These are phyloP conservation scores for Plestiodon gilberti DNA, from an alignment of 2,113 vertebrate genomes.

Conservation along the genomic window DNA sequence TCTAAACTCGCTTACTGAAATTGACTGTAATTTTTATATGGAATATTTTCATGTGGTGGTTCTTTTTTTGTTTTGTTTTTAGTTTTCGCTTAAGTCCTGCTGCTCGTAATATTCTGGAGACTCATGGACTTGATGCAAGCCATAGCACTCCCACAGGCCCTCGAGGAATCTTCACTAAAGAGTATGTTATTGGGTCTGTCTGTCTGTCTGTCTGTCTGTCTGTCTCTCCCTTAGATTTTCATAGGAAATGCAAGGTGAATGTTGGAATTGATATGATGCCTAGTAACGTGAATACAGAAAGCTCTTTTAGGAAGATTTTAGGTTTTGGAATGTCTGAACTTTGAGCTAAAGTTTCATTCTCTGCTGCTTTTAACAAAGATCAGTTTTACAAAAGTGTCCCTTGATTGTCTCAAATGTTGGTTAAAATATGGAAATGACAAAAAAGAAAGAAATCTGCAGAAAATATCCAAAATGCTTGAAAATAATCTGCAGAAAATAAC, in stretches of 20 bases:
- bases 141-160: constrained; percentile 84
- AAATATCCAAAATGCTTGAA: too few relatives aligned
- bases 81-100: constrained; percentile 94
- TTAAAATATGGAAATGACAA: not conserved
- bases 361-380: not conserved
- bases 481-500: too few relatives aligned
- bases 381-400: not conserved
- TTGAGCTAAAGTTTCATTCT: not conserved
- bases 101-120: constrained; percentile 91
- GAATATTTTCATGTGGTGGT: not conserved
- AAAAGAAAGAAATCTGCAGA: too few relatives aligned
- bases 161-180: constrained; percentile 93
- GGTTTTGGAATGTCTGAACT: not conserved
- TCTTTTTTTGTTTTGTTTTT: constrained; percentile 26
- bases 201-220: not conserved
- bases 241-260: not conserved
- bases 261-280: not conserved
- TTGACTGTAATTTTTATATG: not conserved
- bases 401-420: not conserved
- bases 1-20: not conserved
- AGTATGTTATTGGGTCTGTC: constrained; percentile 78
- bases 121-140: constrained; percentile 83
- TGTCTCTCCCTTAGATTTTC: not conserved
- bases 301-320: not conserved
- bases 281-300: not conserved